Conservation (phyloP, 2,113 vertebrate species). For the Grammomys dolichurus region DNA sequence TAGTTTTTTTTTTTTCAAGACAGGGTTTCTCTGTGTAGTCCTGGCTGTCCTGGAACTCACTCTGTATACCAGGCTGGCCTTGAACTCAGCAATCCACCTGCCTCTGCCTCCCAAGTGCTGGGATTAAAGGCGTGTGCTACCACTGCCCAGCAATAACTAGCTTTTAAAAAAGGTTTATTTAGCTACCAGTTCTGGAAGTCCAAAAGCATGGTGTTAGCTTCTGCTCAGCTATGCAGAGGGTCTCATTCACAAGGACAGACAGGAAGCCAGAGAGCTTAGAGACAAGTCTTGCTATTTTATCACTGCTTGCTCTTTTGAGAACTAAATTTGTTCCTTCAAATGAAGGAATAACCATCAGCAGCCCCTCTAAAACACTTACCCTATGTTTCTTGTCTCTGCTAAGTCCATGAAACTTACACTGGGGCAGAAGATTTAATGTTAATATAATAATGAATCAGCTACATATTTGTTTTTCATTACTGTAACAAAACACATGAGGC, state of each 20-base stretch:
- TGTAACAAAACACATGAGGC: not conserved
- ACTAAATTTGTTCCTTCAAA: too few species aligned
- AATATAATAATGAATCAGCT: not conserved
- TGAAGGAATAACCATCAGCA: not conserved
- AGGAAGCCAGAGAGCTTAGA: not conserved
- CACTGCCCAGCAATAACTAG: too few species aligned
- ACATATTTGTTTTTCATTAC: not conserved
- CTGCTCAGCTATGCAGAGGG: not conserved
- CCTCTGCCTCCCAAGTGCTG: too few species aligned
- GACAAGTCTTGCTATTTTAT: not conserved
- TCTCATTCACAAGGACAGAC: too few species aligned
- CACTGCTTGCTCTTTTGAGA: not conserved
- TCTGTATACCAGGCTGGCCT: too few species aligned
- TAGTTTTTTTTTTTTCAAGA: too few species aligned
- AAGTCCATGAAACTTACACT: not conserved
- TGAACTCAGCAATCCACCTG: too few species aligned
- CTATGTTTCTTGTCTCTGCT: not conserved
- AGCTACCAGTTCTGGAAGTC: not conserved
- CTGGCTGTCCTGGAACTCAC: too few species aligned
- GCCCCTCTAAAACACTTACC: not conserved
- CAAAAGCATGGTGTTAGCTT: not conserved
- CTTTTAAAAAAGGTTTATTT: too few species aligned
- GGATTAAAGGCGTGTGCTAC: too few species aligned
- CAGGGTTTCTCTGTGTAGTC: too few species aligned
- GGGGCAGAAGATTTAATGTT: not conserved